Percentiles rank a stretch among this genome's conserved stretches.
phyloP scores from a whole-genome alignment of 2,797 vertebrate species.

The Artibeus lituratus region DNA sequence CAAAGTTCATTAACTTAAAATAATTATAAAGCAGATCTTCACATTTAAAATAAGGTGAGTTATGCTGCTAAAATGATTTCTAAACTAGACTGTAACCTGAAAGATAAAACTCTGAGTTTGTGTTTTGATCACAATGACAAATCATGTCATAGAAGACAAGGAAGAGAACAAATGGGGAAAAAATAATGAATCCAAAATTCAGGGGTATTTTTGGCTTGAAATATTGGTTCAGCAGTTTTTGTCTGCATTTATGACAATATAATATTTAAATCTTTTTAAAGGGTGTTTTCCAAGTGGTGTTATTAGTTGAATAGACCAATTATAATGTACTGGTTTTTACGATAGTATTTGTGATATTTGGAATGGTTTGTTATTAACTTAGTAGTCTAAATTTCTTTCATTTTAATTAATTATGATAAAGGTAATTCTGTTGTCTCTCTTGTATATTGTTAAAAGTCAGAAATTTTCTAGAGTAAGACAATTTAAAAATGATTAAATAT shows the following conservation, averaged over 20 bases:
- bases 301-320: background rate
- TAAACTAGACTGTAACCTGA: background rate
- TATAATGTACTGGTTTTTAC: background rate
- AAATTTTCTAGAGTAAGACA: background rate
- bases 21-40: background rate
- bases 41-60: background rate
- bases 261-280: background rate
- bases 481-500: background rate
- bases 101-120: background rate
- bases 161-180: background rate
- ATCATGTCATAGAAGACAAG: background rate
- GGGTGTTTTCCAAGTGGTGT: background rate
- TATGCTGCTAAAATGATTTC: conserved; percentile 25
- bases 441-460: background rate
- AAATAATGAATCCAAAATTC: background rate
- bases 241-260: background rate
- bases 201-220: background rate
- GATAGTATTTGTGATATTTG: background rate
- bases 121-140: background rate
- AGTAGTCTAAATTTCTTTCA: background rate
- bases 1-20: conserved; percentile 45
- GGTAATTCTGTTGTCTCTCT: background rate
- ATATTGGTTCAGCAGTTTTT: background rate
- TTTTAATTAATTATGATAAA: background rate
- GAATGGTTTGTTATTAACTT: background rate